A percentile compares a stretch with the other conserved stretches of the same genome.
These are phyloP conservation scores for Chaitophorus viminalis DNA, from an alignment of 2,888 invertebrate genomes.

Conservation along the genomic window DNA sequence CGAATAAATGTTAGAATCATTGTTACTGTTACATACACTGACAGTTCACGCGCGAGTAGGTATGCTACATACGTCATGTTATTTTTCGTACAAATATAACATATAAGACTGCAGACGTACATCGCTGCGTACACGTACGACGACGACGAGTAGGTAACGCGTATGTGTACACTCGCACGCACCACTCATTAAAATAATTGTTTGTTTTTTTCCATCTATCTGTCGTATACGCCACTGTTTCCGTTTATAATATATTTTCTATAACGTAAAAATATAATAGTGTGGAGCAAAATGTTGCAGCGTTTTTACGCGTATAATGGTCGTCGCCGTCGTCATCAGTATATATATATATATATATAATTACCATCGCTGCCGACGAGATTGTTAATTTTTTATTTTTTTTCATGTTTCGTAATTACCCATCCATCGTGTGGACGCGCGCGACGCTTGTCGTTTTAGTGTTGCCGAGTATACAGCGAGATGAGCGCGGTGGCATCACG, in stretches of 20 bases:
- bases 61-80: too few relatives aligned
- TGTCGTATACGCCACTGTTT: background rate
- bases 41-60: too few relatives aligned
- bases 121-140: too few relatives aligned
- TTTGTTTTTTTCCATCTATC: background rate
- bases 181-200: conserved; percentile 1
- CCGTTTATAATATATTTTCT: too few relatives aligned
- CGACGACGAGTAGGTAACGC: background rate
- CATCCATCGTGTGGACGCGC: conserved; percentile 22
- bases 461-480: background rate
- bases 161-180: background rate
- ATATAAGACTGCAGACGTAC: too few relatives aligned
- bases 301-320: too few relatives aligned
- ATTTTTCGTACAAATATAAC: too few relatives aligned
- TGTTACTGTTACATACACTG: too few relatives aligned
- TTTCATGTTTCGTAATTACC: conserved; percentile 14
- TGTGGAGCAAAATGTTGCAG: too few relatives aligned
- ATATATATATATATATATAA: too few relatives aligned
- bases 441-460: background rate
- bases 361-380: conserved; percentile 27
- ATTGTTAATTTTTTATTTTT: background rate
- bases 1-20: background rate
- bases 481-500: conserved; percentile 24
- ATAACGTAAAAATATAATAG: too few relatives aligned
- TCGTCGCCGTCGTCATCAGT: background rate